Evolutionary conservation across 2,113 vertebrate species (phyloP).

Genomic region (Dissostichus mawsoni): DNA sequence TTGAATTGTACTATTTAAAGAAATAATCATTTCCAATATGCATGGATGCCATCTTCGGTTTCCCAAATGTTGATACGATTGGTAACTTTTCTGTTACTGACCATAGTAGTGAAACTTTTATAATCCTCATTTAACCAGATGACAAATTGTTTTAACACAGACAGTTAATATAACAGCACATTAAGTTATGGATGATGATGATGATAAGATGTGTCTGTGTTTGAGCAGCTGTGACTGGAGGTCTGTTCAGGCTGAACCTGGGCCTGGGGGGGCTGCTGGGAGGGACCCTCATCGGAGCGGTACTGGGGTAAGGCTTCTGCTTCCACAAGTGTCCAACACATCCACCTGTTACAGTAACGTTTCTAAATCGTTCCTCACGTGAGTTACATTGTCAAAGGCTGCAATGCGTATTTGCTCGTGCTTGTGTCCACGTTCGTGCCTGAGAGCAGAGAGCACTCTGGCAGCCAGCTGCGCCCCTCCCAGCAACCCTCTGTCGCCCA

Average conservation of each 20-base stretch:
- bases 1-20: neutral
- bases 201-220: conserved; percentile 21
- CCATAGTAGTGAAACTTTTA: neutral
- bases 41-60: no score
- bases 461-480: conserved; percentile 81
- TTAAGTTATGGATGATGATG: neutral
- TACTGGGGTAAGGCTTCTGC: conserved; percentile 85
- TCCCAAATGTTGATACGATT: no score
- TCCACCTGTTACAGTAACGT: neutral
- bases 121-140: neutral
- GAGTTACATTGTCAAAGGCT: neutral
- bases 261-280: conserved; percentile 87
- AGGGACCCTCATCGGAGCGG: conserved; percentile 86
- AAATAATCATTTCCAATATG: no score
- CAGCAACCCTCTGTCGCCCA: conserved; percentile 76
- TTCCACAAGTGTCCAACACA: neutral
- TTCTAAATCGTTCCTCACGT: neutral
- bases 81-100: neutral
- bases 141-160: neutral
- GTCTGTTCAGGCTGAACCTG: conserved; percentile 90
- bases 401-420: neutral
- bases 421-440: conserved; percentile 26
- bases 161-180: neutral
- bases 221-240: conserved; percentile 87
- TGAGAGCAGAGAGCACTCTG: conserved; percentile 61